Conservation (phyloP, 2,113 vertebrate genomes). For the Toxotes jaculatrix region DNA sequence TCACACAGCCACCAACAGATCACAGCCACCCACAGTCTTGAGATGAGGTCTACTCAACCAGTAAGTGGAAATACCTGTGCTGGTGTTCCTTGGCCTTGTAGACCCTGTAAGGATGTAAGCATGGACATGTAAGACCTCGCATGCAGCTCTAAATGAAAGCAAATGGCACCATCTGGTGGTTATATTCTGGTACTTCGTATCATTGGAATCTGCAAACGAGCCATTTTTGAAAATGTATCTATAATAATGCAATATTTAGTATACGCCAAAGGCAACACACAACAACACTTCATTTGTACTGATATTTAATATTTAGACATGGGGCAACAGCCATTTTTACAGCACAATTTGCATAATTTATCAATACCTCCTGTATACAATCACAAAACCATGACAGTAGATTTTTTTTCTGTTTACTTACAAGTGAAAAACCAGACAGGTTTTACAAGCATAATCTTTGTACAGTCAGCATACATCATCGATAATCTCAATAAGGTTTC, state of each 20-base stretch:
- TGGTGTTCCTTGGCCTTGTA: not conserved
- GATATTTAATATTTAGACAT: constrained; percentile 98
- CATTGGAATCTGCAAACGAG: not conserved
- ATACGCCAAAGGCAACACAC: constrained; percentile 17
- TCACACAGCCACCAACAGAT: not conserved
- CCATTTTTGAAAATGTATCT: no score
- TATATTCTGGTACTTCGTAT: not conserved
- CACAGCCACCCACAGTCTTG: not conserved
- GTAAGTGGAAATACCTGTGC: constrained; percentile 39
- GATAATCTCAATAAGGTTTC: constrained; percentile 83
- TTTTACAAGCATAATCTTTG: constrained; percentile 95
- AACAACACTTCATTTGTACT: constrained; percentile 80
- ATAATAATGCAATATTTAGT: not conserved
- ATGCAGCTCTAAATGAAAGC: not conserved
- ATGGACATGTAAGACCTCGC: no score
- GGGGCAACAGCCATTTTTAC: constrained; percentile 94
- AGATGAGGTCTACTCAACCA: constrained; percentile 10
- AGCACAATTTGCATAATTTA: constrained; percentile 97
- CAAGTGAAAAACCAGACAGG: constrained; percentile 92
- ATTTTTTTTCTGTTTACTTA: constrained; percentile 89
- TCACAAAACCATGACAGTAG: constrained; percentile 96
- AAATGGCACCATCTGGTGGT: constrained; percentile 55
- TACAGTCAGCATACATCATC: constrained; percentile 89
- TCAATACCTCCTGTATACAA: constrained; percentile 97
- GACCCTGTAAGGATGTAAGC: not conserved